Evolutionary conservation across 2,888 invertebrate species (phyloP), one percentile per base, ranked within the genome.

Genomic region (Ditula angustiorana): DNA sequence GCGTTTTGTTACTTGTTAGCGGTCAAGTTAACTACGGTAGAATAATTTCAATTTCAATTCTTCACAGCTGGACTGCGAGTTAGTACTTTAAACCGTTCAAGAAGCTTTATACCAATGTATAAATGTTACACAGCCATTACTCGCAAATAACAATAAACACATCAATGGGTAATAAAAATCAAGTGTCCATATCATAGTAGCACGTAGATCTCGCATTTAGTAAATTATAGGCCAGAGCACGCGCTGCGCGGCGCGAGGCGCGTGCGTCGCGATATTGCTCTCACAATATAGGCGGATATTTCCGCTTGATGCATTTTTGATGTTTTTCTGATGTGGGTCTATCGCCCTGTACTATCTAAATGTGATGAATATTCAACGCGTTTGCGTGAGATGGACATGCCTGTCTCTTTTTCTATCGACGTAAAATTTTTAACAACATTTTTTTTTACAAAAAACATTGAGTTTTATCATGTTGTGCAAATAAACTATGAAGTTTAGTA

Each of bases 251-350:
- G 41, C 19, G 70, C 71, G 60, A 58, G 71, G 74, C 76, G 80
- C 81, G 80, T 81, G 82, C 86, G 86, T 84, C 85, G 81, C 84
- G 86, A 90, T 88, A 90, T 88, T 86, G 86, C 82, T 85, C 81
- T 80, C 80, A 87, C 85, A 88, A 85, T 89, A 86, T 87, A 85
- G 83, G 82, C 81, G 82, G 83, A 87, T 88, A 86, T 90, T 92
- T 92, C 92, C 92, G 92, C 92, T 88, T 92, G 92, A 92, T 92
- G 92, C 92, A 92, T 92, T 92, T 92, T 92, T 92, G 92, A 92
- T 92, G 92, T 92, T 92, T 92, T 92, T 92, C 91, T 92, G 92
- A 92, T 92, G 92, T 91, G 92, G 92, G 92, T 92, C 92, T 91
- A 92, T 92, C 92, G 87, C 83, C 79, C 85, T 80, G 78, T 84